A percentile compares a stretch with the other conserved stretches of the same genome.
Conservation (phyloP, 30 jellyfish, hydroid and myxozoan species). For the Rhopilema esculentum region DNA sequence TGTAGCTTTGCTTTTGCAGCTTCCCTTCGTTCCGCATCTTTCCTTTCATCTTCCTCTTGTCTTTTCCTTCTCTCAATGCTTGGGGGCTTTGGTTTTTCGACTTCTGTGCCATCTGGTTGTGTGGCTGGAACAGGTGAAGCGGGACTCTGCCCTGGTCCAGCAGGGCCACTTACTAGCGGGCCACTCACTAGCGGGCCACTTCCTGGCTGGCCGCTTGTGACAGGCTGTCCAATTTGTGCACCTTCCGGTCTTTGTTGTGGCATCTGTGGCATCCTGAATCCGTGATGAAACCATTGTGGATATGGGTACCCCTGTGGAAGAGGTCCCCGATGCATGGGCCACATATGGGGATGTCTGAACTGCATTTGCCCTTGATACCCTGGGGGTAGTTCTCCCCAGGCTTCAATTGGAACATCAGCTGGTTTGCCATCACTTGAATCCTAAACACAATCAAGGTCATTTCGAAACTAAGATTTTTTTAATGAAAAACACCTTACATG, state of each 20-base stretch:
- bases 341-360: slow-evolving; percentile 61
- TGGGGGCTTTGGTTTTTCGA: slow-evolving; percentile 7
- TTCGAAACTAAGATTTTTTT: too few species aligned
- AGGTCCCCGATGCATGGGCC: slow-evolving; percentile 56
- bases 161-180: background rate
- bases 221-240: slow-evolving; percentile 7
- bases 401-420: slow-evolving; percentile 45
- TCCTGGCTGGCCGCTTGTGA: slow-evolving; percentile 36
- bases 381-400: slow-evolving; percentile 66
- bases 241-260: slow-evolving; percentile 46
- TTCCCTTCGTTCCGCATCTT: slow-evolving; percentile 62
- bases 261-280: slow-evolving; percentile 40
- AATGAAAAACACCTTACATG: too few species aligned
- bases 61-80: slow-evolving; percentile 41
- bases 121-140: slow-evolving; percentile 7
- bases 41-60: slow-evolving; percentile 41
- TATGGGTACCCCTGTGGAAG: slow-evolving; percentile 47
- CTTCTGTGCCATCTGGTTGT: slow-evolving; percentile 7
- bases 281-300: slow-evolving; percentile 58
- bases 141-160: background rate
- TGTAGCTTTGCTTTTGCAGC: slow-evolving; percentile 71
- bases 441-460: background rate
- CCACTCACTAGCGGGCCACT: slow-evolving; percentile 9
- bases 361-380: slow-evolving; percentile 80
- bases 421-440: slow-evolving; percentile 44